Percentiles rank a stretch among this genome's conserved stretches.
These are phyloP conservation scores for Bolborhynchus lineola DNA, from an alignment of 2,113 vertebrate species.

Conservation along the genomic window DNA sequence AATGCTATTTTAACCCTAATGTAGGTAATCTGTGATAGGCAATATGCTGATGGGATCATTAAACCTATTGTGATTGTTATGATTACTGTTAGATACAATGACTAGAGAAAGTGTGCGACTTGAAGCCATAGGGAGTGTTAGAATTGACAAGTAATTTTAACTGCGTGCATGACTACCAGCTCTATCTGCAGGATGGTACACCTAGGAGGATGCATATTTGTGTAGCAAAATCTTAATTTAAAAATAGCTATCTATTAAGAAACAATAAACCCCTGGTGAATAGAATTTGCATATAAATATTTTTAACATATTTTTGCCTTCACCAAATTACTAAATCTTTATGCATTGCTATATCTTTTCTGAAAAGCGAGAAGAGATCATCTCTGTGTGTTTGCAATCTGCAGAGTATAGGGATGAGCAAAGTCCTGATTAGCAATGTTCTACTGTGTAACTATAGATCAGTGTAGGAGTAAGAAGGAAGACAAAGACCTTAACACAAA, in stretches of 20 bases:
- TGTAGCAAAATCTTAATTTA: not conserved
- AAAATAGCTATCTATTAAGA: not conserved
- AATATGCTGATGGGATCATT: not conserved
- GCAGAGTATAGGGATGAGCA: not conserved
- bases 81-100: not conserved
- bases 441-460: not conserved
- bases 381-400: not conserved
- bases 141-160: not conserved
- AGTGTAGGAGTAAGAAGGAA: not conserved
- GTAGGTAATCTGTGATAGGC: rapidly evolving
- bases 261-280: not conserved
- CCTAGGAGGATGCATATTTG: not conserved
- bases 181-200: not conserved
- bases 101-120: not conserved
- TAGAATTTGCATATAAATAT: not conserved
- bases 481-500: not conserved
- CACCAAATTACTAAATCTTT: not conserved
- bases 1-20: not conserved
- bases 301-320: not conserved
- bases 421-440: not conserved
- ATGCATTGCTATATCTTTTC: not conserved
- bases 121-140: not conserved
- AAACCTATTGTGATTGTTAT: not conserved
- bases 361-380: not conserved
- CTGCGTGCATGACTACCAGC: not conserved